These are phyloP conservation scores for Myotis brandtii DNA, from an alignment of 2,113 vertebrate genomes.

Conservation along the genomic window DNA sequence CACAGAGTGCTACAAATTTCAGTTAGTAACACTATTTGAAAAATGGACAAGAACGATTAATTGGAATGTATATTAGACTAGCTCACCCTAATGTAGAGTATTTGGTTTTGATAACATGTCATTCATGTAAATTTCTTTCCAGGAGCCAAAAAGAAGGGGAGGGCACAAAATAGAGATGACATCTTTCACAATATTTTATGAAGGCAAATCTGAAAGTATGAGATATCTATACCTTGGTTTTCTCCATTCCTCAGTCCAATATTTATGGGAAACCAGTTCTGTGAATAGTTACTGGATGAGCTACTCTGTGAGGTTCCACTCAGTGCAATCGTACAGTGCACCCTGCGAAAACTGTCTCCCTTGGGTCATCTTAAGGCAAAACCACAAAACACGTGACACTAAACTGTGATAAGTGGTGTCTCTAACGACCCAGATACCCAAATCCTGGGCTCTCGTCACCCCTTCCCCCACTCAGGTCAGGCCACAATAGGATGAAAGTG, in stretches of 20 bases:
- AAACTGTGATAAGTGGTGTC: background rate
- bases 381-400: background rate
- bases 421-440: background rate
- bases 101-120: background rate
- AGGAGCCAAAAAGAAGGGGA: slow-evolving; percentile 15
- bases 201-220: background rate
- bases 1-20: background rate
- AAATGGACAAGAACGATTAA: slow-evolving; percentile 53
- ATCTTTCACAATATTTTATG: slow-evolving; percentile 12
- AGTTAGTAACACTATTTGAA: slow-evolving; percentile 45
- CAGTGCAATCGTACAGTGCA: background rate
- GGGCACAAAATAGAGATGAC: background rate
- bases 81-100: slow-evolving; percentile 9
- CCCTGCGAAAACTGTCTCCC: background rate
- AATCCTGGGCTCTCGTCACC: background rate
- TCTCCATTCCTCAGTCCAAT: background rate
- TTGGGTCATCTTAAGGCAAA: background rate
- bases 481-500: too few relatives aligned
- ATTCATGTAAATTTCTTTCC: slow-evolving; percentile 37
- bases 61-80: background rate
- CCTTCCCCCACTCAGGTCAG: background rate
- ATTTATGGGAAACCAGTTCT: background rate
- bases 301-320: background rate
- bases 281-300: background rate
- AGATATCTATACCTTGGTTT: background rate